Percentiles rank a stretch among this genome's conserved stretches.
Evolutionary conservation across 1,140 invertebrate species (phyloP).

Genomic region (Drosophila kepulauana): DNA sequence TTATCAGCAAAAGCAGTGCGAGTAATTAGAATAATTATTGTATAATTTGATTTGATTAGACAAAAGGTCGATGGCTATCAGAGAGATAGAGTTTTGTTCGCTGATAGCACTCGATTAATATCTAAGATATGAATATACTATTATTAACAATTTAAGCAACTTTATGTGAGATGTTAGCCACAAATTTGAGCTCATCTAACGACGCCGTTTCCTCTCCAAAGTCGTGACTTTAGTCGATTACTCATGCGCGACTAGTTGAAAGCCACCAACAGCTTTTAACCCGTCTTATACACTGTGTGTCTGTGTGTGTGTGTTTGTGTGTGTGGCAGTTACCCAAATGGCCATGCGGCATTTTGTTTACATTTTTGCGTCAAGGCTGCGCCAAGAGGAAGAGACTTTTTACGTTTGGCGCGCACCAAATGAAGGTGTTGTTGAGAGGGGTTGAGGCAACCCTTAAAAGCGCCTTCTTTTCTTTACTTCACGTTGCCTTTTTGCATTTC

Average conservation of each 20-base stretch:
- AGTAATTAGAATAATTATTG: slow-evolving; percentile 14
- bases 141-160: neutral
- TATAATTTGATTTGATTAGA: slow-evolving; percentile 12
- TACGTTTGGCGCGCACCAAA: slow-evolving; percentile 32
- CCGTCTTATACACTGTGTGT: slow-evolving; percentile 12
- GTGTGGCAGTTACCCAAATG: slow-evolving; percentile 36
- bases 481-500: slow-evolving; percentile 6
- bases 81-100: neutral
- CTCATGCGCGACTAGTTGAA: slow-evolving; percentile 55
- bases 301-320: slow-evolving; percentile 25
- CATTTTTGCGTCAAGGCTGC: slow-evolving; percentile 56
- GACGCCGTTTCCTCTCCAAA: slow-evolving; percentile 26
- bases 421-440: neutral
- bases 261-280: neutral
- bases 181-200: neutral
- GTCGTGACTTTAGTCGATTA: slow-evolving; percentile 60
- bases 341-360: slow-evolving; percentile 64
- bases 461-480: neutral
- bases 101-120: too few relatives aligned
- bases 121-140: neutral
- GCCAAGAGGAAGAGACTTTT: slow-evolving; percentile 23
- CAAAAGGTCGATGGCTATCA: neutral
- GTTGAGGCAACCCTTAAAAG: slow-evolving; percentile 41
- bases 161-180: neutral
- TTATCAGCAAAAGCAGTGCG: slow-evolving; percentile 5